Evolutionary conservation across 2,888 invertebrate genomes (phyloP).

Genomic region (Eristalis intricaria): DNA sequence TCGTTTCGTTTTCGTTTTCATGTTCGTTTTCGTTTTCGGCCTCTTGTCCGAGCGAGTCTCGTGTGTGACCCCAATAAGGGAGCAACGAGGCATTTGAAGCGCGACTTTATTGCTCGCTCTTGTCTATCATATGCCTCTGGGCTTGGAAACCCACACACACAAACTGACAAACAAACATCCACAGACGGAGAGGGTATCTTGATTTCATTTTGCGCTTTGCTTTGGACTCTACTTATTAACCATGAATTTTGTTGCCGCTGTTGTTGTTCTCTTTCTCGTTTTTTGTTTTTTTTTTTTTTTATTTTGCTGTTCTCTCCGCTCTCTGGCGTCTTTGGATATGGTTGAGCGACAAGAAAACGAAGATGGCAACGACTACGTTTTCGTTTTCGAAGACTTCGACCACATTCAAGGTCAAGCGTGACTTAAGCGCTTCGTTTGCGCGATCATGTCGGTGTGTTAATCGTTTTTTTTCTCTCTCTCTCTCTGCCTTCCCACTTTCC

Average conservation of each 20-base stretch:
- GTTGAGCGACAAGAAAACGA: slow-evolving; percentile 37
- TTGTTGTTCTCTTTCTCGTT: background rate
- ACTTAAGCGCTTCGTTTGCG: slow-evolving; percentile 40
- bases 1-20: slow-evolving; percentile 27
- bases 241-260: slow-evolving; percentile 32
- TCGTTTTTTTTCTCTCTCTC: background rate
- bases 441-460: background rate
- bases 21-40: background rate
- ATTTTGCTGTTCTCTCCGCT: background rate
- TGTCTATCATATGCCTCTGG: slow-evolving; percentile 33
- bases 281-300: too few relatives aligned
- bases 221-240: slow-evolving; percentile 10
- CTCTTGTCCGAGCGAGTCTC: slow-evolving; percentile 14
- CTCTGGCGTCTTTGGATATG: slow-evolving; percentile 14
- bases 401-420: slow-evolving; percentile 68
- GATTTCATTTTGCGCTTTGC: slow-evolving; percentile 5
- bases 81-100: slow-evolving; percentile 34
- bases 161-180: background rate
- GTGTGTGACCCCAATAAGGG: slow-evolving; percentile 37
- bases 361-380: slow-evolving; percentile 52
- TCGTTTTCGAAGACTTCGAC: slow-evolving; percentile 60
- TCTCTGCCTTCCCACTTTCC: background rate
- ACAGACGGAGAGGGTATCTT: background rate
- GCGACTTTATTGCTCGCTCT: slow-evolving; percentile 30
- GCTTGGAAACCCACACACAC: background rate